Evolutionary conservation across 1,140 invertebrate genomes (phyloP).

Genomic region (Parasteatoda tepidariorum): DNA sequence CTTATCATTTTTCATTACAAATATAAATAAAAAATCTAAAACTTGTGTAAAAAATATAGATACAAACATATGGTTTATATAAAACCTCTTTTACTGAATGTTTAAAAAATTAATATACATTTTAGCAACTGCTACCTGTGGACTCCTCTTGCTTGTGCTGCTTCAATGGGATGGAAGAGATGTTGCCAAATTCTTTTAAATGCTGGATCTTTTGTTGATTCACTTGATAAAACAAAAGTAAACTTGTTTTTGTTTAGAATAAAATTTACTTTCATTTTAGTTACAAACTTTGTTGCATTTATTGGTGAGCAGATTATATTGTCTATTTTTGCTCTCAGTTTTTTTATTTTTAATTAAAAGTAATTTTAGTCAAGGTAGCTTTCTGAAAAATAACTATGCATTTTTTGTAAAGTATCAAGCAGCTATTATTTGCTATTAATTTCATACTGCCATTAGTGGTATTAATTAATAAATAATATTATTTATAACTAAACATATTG

Average conservation of each 20-base stretch:
- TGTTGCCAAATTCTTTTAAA: conserved; percentile 69
- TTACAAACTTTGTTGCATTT: neutral
- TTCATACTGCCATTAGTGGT: too few species aligned
- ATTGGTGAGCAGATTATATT: too few species aligned
- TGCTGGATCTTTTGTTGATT: conserved; percentile 68
- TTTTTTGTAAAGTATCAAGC: too few species aligned
- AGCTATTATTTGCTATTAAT: too few species aligned
- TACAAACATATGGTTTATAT: too few species aligned
- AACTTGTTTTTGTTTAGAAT: neutral
- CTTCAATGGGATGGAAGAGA: conserved; percentile 69
- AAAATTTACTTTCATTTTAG: neutral
- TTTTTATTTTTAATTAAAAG: neutral
- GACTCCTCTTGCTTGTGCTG: conserved; percentile 72
- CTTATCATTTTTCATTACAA: too few species aligned
- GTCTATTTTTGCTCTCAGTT: neutral
- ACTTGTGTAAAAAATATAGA: too few species aligned
- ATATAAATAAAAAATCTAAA: too few species aligned
- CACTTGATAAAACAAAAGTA: conserved; percentile 71
- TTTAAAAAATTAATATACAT: too few species aligned
- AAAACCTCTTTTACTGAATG: too few species aligned
- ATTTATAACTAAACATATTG: too few species aligned
- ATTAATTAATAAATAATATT: too few species aligned
- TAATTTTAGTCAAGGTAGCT: neutral
- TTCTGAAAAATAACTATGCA: neutral
- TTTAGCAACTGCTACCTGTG: conserved; percentile 69